Evolutionary conservation across 2,797 vertebrate species (phyloP).

Genomic region (Rhinichthys osculus): DNA sequence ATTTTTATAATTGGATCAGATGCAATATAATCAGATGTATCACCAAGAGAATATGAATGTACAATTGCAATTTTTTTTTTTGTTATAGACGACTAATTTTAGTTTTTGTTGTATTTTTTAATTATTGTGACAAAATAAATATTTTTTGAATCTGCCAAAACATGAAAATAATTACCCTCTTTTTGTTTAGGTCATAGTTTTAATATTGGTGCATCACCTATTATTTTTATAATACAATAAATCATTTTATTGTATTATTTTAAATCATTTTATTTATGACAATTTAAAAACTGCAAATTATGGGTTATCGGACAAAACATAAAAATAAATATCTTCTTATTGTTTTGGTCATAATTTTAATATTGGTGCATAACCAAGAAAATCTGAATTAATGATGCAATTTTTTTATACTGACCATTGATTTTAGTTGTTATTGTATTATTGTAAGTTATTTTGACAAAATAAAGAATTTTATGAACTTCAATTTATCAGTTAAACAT

Average conservation of each 20-base stretch:
- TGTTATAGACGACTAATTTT: background rate
- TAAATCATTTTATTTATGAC: too few species aligned
- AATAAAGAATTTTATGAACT: background rate
- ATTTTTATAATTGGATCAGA: background rate
- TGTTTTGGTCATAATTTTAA: background rate
- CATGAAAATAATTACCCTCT: too few species aligned
- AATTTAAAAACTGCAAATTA: background rate
- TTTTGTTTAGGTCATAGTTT: too few species aligned
- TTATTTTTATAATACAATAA: too few species aligned
- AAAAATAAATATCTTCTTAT: background rate
- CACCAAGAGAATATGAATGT: background rate
- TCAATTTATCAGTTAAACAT: background rate
- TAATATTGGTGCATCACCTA: too few species aligned
- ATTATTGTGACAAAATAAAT: background rate
- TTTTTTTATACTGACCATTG: background rate
- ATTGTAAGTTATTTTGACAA: background rate
- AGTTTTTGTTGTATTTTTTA: background rate
- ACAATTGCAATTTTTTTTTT: background rate
- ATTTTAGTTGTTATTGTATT: background rate
- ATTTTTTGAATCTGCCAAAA: background rate
- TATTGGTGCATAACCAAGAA: background rate
- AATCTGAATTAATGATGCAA: too few species aligned
- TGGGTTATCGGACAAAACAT: background rate
- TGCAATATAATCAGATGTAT: background rate
- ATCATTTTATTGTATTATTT: too few species aligned